A percentile compares a stretch with the other conserved stretches of the same genome.
Conservation (phyloP, 2,797 vertebrate genomes). For the Hydrophis major region DNA sequence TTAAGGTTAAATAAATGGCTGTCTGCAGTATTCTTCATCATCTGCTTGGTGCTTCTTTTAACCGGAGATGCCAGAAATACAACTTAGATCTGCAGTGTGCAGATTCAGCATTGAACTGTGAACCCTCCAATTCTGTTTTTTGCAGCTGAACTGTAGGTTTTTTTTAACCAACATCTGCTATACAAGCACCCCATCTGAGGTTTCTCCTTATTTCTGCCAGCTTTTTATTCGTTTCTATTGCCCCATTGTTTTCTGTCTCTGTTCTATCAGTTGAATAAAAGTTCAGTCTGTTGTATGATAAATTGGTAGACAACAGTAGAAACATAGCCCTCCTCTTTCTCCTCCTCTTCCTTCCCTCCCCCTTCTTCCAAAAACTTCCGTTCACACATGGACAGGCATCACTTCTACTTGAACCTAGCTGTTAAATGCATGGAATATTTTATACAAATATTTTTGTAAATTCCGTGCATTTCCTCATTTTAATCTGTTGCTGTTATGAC, state of each 20-base stretch:
- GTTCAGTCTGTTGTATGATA: not conserved
- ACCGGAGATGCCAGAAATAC: not conserved
- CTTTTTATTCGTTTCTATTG: not conserved
- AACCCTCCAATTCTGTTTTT: not conserved
- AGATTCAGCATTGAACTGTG: not conserved
- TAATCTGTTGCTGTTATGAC: not conserved
- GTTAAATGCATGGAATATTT: not conserved
- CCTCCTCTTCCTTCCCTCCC: not conserved
- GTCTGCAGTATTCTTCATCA: not conserved
- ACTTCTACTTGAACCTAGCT: not conserved
- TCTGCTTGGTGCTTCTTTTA: not conserved
- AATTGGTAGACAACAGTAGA: not conserved
- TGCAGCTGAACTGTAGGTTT: not conserved
- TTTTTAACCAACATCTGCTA: not conserved
- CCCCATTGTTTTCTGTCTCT: not conserved
- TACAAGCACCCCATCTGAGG: not conserved
- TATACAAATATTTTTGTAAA: not conserved
- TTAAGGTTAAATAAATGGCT: not conserved
- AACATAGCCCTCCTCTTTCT: not conserved
- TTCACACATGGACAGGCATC: not conserved
- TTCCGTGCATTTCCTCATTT: not conserved
- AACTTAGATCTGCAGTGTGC: not conserved
- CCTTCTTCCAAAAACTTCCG: not conserved
- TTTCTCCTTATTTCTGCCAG: not conserved
- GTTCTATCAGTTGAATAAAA: not conserved